Conservation (phyloP, 2,888 invertebrate genomes). For the Pecten maximus region DNA sequence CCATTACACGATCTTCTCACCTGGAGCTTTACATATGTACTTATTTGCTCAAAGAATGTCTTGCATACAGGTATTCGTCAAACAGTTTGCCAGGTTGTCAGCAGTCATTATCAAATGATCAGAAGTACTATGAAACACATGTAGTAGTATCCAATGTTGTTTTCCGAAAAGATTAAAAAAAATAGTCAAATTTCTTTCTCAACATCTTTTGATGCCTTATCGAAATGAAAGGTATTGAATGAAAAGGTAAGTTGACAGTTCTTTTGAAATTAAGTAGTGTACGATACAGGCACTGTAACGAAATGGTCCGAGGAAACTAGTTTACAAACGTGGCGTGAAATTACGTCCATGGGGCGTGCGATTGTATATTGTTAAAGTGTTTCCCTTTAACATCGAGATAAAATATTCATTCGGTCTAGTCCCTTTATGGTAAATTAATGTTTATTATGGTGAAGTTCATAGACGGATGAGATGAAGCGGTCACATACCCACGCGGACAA, state of each 20-base stretch:
- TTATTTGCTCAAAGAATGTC: neutral
- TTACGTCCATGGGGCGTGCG: constrained; percentile 4
- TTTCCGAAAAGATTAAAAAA: no score
- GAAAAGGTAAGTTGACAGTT: neutral
- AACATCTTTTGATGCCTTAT: no score
- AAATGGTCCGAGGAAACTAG: neutral
- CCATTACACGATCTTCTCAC: neutral
- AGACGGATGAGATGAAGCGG: neutral
- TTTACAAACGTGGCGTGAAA: neutral
- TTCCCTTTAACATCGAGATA: neutral
- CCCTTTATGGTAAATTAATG: neutral
- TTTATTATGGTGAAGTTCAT: neutral
- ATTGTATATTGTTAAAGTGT: neutral
- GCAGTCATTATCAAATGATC: no score
- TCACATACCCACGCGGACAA: no score
- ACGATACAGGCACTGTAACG: neutral
- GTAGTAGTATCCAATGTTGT: no score
- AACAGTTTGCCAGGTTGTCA: no score
- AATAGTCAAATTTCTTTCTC: no score
- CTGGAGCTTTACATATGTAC: neutral
- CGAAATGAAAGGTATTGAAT: neutral
- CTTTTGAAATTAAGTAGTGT: neutral
- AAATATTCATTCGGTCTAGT: neutral
- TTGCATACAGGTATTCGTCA: no score
- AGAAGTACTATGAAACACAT: no score